These are phyloP conservation scores for Bubalus kerabau DNA, from an alignment of 2,113 vertebrate genomes.

Conservation along the genomic window DNA sequence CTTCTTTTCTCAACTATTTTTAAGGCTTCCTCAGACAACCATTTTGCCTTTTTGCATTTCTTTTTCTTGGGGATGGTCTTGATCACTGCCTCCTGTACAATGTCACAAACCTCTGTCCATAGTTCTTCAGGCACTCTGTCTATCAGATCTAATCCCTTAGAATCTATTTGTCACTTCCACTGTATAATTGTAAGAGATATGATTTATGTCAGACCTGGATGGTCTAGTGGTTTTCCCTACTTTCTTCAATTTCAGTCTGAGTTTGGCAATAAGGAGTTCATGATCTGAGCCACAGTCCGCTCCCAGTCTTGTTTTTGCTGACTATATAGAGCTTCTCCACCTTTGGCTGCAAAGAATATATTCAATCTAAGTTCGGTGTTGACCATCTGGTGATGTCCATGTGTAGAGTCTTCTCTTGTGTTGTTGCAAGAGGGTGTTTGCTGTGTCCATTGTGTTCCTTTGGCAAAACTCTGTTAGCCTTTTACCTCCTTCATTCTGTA, in stretches of 20 bases:
- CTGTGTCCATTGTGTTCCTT: background rate
- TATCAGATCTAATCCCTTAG: background rate
- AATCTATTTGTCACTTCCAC: background rate
- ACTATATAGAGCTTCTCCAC: background rate
- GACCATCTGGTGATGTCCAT: background rate
- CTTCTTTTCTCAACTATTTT: background rate
- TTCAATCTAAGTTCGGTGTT: background rate
- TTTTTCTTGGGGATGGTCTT: background rate
- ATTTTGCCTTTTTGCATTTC: background rate
- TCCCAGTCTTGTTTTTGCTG: background rate
- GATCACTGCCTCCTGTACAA: background rate
- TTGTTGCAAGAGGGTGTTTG: background rate
- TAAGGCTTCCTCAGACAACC: background rate
- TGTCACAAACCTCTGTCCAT: background rate
- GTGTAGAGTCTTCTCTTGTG: background rate
- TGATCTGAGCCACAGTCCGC: background rate
- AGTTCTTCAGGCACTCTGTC: background rate
- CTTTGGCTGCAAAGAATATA: background rate
- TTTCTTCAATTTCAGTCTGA: background rate
- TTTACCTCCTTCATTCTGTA: background rate
- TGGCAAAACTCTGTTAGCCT: background rate
- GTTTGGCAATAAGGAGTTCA: background rate
- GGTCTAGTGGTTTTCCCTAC: background rate
- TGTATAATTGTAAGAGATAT: background rate
- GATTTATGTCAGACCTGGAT: background rate